A percentile compares a stretch with the other conserved stretches of the same genome.
phyloP scores from a whole-genome alignment of 2,113 vertebrate species.

The Embiotoca jacksoni region DNA sequence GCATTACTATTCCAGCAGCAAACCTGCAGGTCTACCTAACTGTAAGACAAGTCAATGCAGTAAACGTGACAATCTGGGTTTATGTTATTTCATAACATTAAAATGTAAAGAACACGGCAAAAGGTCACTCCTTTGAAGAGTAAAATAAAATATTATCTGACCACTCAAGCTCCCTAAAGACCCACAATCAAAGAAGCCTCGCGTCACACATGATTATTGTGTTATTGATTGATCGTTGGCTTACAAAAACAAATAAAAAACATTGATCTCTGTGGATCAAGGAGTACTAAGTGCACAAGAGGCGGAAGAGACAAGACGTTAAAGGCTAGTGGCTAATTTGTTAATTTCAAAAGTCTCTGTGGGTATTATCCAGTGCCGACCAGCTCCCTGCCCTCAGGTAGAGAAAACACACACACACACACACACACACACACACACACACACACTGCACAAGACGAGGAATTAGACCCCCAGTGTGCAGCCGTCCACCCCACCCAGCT shows the following conservation, averaged over 20 bases:
- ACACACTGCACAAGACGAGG: slow-evolving; percentile 4
- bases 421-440: slow-evolving; percentile 8
- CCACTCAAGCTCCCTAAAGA: not conserved
- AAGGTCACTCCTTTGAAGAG: not conserved
- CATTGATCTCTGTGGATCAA: slow-evolving; percentile 24
- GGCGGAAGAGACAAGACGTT: not conserved
- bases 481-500: slow-evolving; percentile 57
- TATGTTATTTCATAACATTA: not conserved
- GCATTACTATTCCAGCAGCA: slow-evolving; percentile 66
- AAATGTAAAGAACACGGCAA: not conserved
- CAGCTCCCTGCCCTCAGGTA: slow-evolving; percentile 51
- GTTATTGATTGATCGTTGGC: slow-evolving; percentile 19
- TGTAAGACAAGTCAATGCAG: slow-evolving; percentile 6
- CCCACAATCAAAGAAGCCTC: not conserved
- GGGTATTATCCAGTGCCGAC: slow-evolving; percentile 23
- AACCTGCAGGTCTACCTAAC: slow-evolving; percentile 22
- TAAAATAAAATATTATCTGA: slow-evolving; percentile 14
- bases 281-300: not conserved
- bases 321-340: slow-evolving; percentile 24
- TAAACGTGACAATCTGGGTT: not conserved
- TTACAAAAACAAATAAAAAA: slow-evolving; percentile 28
- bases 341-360: slow-evolving; percentile 53
- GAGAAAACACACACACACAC: slow-evolving; percentile 37
- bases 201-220: slow-evolving; percentile 30
- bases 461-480: slow-evolving; percentile 61